Evolutionary conservation across 2,888 invertebrate genomes (phyloP).

Genomic region (Rhingia rostrata): DNA sequence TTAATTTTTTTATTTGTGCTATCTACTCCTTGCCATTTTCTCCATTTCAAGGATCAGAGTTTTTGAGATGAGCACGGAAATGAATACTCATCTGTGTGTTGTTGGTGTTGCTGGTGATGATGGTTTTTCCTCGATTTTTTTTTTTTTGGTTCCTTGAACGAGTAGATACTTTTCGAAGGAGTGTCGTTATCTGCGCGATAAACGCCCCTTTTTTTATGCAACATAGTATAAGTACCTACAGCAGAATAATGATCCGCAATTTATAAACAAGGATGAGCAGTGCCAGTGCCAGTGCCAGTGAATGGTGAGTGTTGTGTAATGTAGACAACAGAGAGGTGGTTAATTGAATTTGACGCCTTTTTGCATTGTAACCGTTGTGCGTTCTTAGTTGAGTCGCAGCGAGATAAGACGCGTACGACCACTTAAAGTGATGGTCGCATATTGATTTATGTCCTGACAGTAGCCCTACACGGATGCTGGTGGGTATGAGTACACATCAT

Average conservation of each 20-base stretch:
- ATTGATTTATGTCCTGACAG: constrained; percentile 16
- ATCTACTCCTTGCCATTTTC: constrained; percentile 32
- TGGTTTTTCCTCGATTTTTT: constrained; percentile 31
- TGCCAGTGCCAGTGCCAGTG: not conserved
- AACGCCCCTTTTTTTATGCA: constrained; percentile 76
- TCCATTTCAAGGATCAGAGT: constrained; percentile 62
- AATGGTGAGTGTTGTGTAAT: constrained; percentile 24
- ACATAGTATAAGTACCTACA: constrained; percentile 58
- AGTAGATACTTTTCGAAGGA: constrained; percentile 38
- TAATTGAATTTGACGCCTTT: constrained; percentile 72
- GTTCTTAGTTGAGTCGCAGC: constrained; percentile 51
- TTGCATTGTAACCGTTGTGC: constrained; percentile 51
- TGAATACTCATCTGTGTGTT: constrained; percentile 52
- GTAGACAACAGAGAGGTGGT: constrained; percentile 56
- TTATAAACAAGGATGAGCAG: constrained; percentile 51
- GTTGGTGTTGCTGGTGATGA: constrained; percentile 32
- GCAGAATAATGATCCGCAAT: constrained; percentile 55
- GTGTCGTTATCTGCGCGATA: constrained; percentile 78
- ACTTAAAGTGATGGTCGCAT: constrained; percentile 34
- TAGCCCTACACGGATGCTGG: constrained; percentile 58
- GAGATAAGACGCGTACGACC: constrained; percentile 72
- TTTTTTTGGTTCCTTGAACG: constrained; percentile 36
- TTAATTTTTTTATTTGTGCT: constrained; percentile 10
- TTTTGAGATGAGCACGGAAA: constrained; percentile 66
- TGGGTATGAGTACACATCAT: too few relatives aligned